Percentiles rank a stretch among this genome's conserved stretches.
These are phyloP conservation scores for Drosophila eugracilis DNA, from an alignment of 1,140 invertebrate genomes.

Conservation along the genomic window DNA sequence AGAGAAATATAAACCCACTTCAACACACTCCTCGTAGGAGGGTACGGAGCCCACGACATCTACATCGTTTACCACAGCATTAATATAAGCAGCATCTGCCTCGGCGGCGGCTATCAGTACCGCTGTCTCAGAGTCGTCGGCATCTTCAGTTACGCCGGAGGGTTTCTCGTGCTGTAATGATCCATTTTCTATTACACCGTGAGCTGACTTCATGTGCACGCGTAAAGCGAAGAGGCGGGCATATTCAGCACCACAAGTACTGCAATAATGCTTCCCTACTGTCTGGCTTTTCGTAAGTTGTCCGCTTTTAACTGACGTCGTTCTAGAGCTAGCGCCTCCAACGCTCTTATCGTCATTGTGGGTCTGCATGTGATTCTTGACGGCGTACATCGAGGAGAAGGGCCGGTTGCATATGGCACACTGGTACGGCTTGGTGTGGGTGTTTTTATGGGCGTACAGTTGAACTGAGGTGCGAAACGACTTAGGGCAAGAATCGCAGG, in stretches of 20 bases:
- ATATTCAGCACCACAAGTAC: constrained; percentile 90
- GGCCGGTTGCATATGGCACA: constrained; percentile 90
- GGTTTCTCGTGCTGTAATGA: constrained; percentile 1
- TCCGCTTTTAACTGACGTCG: not conserved
- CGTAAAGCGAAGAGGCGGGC: constrained; percentile 89
- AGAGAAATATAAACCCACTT: not conserved
- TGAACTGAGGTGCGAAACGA: constrained; percentile 91
- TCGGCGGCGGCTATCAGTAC: constrained; percentile 68
- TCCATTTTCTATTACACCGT: constrained; percentile 73
- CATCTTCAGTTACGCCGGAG: not conserved
- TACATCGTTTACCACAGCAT: constrained; percentile 35
- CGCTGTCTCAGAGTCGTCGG: constrained; percentile 61
- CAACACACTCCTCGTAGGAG: constrained; percentile 52
- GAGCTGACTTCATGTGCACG: constrained; percentile 89
- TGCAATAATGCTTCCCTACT: constrained; percentile 87
- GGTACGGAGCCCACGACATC: constrained; percentile 37
- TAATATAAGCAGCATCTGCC: constrained; percentile 55
- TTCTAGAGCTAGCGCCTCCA: not conserved
- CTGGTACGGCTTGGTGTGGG: constrained; percentile 90
- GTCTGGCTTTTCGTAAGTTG: constrained; percentile 76
- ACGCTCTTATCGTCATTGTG: constrained; percentile 82
- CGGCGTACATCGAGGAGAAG: constrained; percentile 90
- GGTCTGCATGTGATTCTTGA: constrained; percentile 89
- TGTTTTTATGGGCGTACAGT: constrained; percentile 90
- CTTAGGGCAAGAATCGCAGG: constrained; percentile 90